A percentile compares a stretch with the other conserved stretches of the same genome.
Evolutionary conservation across 2,888 invertebrate species (phyloP).

Genomic region (Micoletzkya japonica): DNA sequence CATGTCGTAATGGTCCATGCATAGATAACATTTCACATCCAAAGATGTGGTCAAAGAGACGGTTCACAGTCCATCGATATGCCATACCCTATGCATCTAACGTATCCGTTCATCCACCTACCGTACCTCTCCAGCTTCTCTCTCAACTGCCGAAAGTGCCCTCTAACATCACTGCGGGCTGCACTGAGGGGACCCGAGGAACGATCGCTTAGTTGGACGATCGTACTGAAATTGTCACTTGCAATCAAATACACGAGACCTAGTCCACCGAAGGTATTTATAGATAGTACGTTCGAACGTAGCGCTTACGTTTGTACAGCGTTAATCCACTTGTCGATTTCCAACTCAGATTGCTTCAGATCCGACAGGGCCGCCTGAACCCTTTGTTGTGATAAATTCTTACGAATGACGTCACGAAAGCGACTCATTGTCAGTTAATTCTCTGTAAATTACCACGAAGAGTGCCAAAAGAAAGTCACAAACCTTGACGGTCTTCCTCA

Average conservation of each 20-base stretch:
- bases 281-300: too few relatives aligned
- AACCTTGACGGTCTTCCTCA: slow-evolving; percentile 65
- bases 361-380: slow-evolving; percentile 10
- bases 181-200: slow-evolving; percentile 43
- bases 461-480: neutral
- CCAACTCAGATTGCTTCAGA: slow-evolving; percentile 7
- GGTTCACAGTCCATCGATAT: too few relatives aligned
- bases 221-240: slow-evolving; percentile 61
- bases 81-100: neutral
- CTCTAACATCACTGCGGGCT: slow-evolving; percentile 65
- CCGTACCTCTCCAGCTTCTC: slow-evolving; percentile 65
- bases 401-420: too few relatives aligned
- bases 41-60: too few relatives aligned
- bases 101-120: neutral
- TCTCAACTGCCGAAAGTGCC: slow-evolving; percentile 69
- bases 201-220: slow-evolving; percentile 65
- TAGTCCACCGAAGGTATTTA: too few relatives aligned
- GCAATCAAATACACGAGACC: too few relatives aligned
- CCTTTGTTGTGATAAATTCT: too few relatives aligned
- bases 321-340: slow-evolving; percentile 4
- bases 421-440: neutral
- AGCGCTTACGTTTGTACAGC: slow-evolving; percentile 11
- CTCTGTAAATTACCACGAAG: neutral
- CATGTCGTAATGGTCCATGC: too few relatives aligned
- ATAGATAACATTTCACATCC: too few relatives aligned